These are phyloP conservation scores for Podarcis raffonei DNA, from an alignment of 2,113 vertebrate genomes.

Conservation along the genomic window DNA sequence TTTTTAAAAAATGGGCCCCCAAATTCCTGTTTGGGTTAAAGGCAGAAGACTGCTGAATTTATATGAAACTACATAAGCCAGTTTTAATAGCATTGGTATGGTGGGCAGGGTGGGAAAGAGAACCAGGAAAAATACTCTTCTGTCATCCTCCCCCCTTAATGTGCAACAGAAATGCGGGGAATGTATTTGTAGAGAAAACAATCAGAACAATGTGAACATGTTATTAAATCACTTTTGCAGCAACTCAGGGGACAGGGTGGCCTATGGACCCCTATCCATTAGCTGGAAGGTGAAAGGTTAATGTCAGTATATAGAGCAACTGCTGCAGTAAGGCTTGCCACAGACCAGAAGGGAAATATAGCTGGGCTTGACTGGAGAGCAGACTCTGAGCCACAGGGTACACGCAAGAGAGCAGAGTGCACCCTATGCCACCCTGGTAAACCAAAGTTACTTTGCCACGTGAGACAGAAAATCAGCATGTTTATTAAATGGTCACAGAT, in stretches of 20 bases:
- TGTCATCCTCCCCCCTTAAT: background rate
- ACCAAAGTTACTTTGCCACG: too few relatives aligned
- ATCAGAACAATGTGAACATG: background rate
- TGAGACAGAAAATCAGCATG: too few relatives aligned
- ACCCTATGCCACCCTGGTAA: too few relatives aligned
- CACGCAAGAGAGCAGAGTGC: too few relatives aligned
- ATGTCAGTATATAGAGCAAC: background rate
- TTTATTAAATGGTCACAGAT: too few relatives aligned
- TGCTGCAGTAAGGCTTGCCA: background rate
- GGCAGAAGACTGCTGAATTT: too few relatives aligned
- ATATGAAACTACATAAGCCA: too few relatives aligned
- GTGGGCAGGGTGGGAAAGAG: background rate
- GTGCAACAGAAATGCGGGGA: background rate
- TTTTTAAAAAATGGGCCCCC: too few relatives aligned
- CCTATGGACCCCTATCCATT: background rate
- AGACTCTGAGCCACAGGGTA: too few relatives aligned
- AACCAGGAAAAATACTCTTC: background rate
- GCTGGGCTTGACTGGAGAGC: background rate
- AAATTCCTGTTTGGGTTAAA: too few relatives aligned
- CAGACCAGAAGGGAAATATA: background rate
- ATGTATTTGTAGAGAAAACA: background rate
- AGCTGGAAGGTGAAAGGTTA: background rate
- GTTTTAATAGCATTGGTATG: background rate
- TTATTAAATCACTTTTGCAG: constrained; percentile 4
- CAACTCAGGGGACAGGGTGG: background rate